phyloP scores from a whole-genome alignment of 2,113 vertebrate genomes.

The Suncus etruscus region DNA sequence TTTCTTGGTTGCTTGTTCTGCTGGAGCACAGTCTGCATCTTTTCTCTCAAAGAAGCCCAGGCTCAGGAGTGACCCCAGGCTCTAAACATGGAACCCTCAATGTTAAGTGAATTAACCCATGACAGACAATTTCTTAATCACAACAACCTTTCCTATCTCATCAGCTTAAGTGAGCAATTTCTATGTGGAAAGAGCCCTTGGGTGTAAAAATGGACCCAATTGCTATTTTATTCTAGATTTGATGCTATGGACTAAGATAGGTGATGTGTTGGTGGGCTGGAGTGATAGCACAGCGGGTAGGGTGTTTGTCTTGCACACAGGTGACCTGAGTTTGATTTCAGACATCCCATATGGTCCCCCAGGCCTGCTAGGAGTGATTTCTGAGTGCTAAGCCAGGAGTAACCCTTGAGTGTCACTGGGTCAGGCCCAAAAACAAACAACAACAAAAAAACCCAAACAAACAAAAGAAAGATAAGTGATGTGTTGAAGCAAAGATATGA shows the following conservation, averaged over 20 bases:
- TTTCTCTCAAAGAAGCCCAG: background rate
- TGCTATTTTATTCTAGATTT: background rate
- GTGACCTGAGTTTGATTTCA: too few species aligned
- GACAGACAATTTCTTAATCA: background rate
- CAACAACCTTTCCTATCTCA: background rate
- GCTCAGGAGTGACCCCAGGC: background rate
- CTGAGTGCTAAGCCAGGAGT: too few species aligned
- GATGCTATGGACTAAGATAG: background rate
- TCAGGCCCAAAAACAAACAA: too few species aligned
- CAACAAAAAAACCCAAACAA: too few species aligned
- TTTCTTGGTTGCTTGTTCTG: background rate
- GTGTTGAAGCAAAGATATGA: background rate
- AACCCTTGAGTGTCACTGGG: too few species aligned
- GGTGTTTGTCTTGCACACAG: too few species aligned
- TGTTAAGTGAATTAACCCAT: constrained; percentile 7
- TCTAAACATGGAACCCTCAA: background rate
- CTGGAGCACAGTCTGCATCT: background rate
- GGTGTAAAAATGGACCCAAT: background rate
- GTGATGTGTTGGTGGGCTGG: too few species aligned
- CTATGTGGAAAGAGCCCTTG: background rate
- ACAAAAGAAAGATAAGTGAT: background rate
- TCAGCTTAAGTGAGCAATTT: background rate
- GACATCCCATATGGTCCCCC: too few species aligned
- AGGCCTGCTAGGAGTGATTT: too few species aligned
- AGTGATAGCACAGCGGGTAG: too few species aligned